Evolutionary conservation across 2,888 invertebrate species (phyloP).

Genomic region (Xiphydria camelus): DNA sequence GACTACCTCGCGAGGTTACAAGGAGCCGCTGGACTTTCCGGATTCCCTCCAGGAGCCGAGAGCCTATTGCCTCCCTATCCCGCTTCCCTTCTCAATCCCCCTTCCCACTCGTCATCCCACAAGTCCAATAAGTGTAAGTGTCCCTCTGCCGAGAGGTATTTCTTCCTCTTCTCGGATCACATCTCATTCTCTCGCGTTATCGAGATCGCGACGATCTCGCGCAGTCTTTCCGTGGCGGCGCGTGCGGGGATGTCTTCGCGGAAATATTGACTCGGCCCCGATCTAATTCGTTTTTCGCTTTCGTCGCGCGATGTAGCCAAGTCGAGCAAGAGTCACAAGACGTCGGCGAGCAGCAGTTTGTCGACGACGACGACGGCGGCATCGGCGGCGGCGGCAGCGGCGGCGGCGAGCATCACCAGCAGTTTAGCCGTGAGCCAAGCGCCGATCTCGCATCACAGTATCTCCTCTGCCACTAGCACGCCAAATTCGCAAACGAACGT

Average conservation of each 20-base stretch:
- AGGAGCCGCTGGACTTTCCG: constrained; percentile 72
- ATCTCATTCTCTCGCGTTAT: no score
- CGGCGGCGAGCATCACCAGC: constrained; percentile 39
- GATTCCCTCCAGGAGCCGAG: constrained; percentile 67
- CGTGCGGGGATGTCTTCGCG: no score
- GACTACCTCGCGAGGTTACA: constrained; percentile 84
- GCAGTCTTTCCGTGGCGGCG: no score
- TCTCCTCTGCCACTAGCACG: constrained; percentile 38
- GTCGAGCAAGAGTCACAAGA: constrained; percentile 55
- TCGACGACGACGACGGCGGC: constrained; percentile 20
- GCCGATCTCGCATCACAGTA: constrained; percentile 30
- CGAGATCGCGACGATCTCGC: no score
- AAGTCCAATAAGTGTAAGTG: constrained; percentile 56
- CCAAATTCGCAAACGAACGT: constrained; percentile 53
- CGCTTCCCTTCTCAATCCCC: constrained; percentile 63
- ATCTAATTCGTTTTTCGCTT: constrained; percentile 14
- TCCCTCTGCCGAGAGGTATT: no score
- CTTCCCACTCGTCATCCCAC: constrained; percentile 58
- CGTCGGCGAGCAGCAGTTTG: constrained; percentile 46
- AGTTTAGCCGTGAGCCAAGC: constrained; percentile 34
- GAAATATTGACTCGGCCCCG: no score
- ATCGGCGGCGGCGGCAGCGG: constrained; percentile 16
- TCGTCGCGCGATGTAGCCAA: no score
- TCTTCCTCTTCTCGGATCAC: no score
- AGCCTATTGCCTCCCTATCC: constrained; percentile 62